phyloP scores from a whole-genome alignment of 2,113 vertebrate species.

The Xyliphius kryptos region DNA sequence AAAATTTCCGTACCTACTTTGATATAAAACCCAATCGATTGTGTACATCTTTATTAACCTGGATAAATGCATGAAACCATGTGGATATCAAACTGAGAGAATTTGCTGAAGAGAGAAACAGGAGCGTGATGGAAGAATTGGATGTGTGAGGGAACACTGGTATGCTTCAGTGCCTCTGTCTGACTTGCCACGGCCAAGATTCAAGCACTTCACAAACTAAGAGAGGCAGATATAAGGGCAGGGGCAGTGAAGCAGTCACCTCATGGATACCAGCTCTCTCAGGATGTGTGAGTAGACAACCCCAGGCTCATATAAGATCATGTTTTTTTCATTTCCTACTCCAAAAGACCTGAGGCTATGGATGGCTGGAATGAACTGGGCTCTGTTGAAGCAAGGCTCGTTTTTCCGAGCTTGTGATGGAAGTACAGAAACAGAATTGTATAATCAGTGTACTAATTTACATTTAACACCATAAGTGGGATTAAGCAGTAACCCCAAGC shows the following conservation, averaged over 20 bases:
- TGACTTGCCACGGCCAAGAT: neutral
- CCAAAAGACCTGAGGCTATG: neutral
- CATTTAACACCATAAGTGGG: neutral
- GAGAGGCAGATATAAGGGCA: neutral
- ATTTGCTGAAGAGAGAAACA: too few species aligned
- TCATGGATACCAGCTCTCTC: conserved; percentile 1
- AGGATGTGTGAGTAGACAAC: conserved; percentile 3
- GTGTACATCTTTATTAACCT: too few species aligned
- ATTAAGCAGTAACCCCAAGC: conserved; percentile 1
- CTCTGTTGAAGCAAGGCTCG: neutral
- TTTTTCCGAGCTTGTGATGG: neutral
- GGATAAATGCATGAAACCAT: too few species aligned
- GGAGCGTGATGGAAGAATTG: too few species aligned
- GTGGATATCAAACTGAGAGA: too few species aligned
- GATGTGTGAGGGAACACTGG: too few species aligned
- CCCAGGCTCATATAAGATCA: conserved; percentile 3
- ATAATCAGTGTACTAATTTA: neutral
- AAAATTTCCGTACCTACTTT: too few species aligned
- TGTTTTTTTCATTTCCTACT: neutral
- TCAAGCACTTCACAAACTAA: conserved; percentile 13
- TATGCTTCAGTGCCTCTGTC: too few species aligned
- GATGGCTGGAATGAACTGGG: neutral
- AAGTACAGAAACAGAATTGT: neutral
- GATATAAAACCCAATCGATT: too few species aligned
- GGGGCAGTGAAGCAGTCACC: conserved; percentile 12